These are phyloP conservation scores for Trematomus loennbergii DNA, from an alignment of 2,113 vertebrate species.

Conservation along the genomic window DNA sequence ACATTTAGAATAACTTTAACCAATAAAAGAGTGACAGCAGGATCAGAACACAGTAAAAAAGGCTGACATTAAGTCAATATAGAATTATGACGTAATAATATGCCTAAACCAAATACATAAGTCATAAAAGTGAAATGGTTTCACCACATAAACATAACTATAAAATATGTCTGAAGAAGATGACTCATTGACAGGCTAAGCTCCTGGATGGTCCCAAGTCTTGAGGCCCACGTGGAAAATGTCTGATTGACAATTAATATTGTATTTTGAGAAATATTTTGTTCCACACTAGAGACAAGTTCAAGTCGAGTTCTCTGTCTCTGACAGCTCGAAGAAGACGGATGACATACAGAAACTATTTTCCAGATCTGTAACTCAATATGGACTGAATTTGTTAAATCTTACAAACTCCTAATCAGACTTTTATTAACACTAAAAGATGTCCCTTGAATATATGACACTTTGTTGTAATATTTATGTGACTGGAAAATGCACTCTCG, in stretches of 20 bases:
- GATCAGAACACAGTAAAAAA: neutral
- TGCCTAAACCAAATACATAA: slow-evolving; percentile 35
- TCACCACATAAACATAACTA: slow-evolving; percentile 16
- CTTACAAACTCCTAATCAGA: neutral
- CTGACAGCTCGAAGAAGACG: neutral
- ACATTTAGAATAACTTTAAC: neutral
- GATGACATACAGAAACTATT: slow-evolving; percentile 14
- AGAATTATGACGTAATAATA: slow-evolving; percentile 1
- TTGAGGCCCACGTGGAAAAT: slow-evolving; percentile 52
- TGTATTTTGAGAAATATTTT: slow-evolving; percentile 47
- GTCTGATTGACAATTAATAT: slow-evolving; percentile 48
- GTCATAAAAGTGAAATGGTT: slow-evolving; percentile 47
- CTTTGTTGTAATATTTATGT: slow-evolving; percentile 8
- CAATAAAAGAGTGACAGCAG: neutral
- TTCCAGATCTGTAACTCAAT: neutral
- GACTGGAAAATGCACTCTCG: neutral
- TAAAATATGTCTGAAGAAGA: slow-evolving; percentile 50
- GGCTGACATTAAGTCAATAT: slow-evolving; percentile 3
- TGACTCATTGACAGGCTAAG: slow-evolving; percentile 50
- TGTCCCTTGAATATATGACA: neutral
- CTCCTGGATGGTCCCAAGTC: slow-evolving; percentile 35
- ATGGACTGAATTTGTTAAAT: neutral
- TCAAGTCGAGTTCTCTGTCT: slow-evolving; percentile 29
- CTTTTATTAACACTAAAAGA: neutral
- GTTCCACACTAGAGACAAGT: slow-evolving; percentile 28